A percentile compares a stretch with the other conserved stretches of the same genome.
phyloP scores from a whole-genome alignment of 2,113 vertebrate genomes.

The Mastomys natalensis region DNA sequence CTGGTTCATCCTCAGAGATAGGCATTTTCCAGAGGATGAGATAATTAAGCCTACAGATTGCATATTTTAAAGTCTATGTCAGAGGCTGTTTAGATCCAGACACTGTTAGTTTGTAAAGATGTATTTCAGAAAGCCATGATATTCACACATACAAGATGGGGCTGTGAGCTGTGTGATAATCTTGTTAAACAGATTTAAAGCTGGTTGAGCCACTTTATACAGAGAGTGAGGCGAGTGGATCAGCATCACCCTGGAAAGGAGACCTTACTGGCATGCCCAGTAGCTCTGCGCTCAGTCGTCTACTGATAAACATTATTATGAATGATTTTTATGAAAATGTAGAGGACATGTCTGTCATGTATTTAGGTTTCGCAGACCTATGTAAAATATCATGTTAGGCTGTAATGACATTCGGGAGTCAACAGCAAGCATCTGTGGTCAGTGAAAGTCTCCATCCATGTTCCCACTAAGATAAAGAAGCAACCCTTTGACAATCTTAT shows the following conservation, averaged over 20 bases:
- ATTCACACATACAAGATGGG: neutral
- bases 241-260: slow-evolving; percentile 57
- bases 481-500: neutral
- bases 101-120: slow-evolving; percentile 38
- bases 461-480: neutral
- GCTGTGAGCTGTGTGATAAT: slow-evolving; percentile 9
- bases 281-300: neutral
- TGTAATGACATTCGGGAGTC: neutral
- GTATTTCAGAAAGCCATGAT: slow-evolving; percentile 26
- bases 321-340: slow-evolving; percentile 59
- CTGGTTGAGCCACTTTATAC: slow-evolving; percentile 17
- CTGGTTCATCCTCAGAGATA: neutral
- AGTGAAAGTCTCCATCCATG: neutral
- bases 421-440: neutral
- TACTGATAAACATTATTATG: slow-evolving; percentile 40
- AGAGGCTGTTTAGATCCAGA: neutral
- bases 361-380: neutral
- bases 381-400: neutral
- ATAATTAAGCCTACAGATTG: neutral
- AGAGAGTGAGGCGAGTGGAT: slow-evolving; percentile 50
- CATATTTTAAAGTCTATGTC: slow-evolving; percentile 54
- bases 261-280: neutral
- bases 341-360: slow-evolving; percentile 21
- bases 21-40: neutral
- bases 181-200: slow-evolving; percentile 55